Conservation (phyloP, 2,888 invertebrate genomes). For the Panopea generosa region DNA sequence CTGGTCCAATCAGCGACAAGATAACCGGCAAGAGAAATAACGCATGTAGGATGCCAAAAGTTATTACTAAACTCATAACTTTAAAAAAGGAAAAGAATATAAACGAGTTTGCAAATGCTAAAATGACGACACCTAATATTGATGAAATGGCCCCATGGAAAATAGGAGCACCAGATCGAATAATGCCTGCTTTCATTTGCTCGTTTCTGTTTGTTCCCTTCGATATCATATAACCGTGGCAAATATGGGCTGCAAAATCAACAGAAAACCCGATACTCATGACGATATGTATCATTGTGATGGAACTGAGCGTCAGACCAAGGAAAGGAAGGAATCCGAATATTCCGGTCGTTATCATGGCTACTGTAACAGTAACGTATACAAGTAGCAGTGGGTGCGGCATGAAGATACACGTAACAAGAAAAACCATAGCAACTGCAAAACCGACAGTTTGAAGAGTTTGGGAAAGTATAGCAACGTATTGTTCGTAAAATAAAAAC, state of each 20-base stretch:
- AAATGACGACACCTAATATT: conserved; percentile 58
- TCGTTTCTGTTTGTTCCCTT: conserved; percentile 31
- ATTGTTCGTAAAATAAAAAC: conserved; percentile 79
- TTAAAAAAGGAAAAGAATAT: conserved; percentile 67
- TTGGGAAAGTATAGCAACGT: conserved; percentile 72
- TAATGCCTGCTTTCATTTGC: conserved; percentile 46
- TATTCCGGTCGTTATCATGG: too few species aligned
- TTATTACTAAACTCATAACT: conserved; percentile 65
- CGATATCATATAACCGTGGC: conserved; percentile 66
- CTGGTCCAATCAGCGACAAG: conserved; percentile 56
- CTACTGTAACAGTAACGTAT: conserved; percentile 72
- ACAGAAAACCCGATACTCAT: conserved; percentile 80
- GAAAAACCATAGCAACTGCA: conserved; percentile 74
- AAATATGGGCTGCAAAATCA: conserved; percentile 74
- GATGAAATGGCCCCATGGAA: conserved; percentile 65
- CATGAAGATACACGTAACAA: conserved; percentile 77
- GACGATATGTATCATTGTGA: conserved; percentile 80
- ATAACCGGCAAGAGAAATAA: conserved; percentile 60
- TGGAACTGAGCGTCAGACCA: conserved; percentile 74
- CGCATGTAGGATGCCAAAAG: conserved; percentile 60
- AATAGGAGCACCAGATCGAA: conserved; percentile 55
- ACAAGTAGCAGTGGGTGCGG: conserved; percentile 76
- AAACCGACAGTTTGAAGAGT: conserved; percentile 77
- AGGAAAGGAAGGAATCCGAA: conserved; percentile 44
- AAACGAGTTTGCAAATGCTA: conserved; percentile 56